Evolutionary conservation across 2,888 invertebrate genomes (phyloP), one percentile per base, ranked within the genome.

Genomic region (Pammene fasciana): DNA sequence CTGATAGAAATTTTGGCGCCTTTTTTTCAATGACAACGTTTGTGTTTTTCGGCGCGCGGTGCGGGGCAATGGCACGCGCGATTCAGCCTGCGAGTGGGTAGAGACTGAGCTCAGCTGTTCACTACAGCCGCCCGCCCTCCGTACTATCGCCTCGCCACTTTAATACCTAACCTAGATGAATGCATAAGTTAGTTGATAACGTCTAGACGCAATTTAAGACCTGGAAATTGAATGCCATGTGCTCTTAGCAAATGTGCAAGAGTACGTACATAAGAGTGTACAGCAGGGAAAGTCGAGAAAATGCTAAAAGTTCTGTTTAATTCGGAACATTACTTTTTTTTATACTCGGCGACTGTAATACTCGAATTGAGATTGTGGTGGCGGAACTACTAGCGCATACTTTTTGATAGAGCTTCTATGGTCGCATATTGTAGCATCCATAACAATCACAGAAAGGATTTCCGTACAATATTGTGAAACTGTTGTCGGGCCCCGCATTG

Each of bases 31-130:
- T 65, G 65, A 60, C 54, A 55, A 38, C 59, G 70, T 34, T 64
- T 68, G 43, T 65, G 54, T 48, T 70, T 60, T 70, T 70, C 45
- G 52, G 45, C 70, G 60, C 34, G 60, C 59, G 38, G 36, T 45
- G 11, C 14, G 59, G 46, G 70, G 34, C 59, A 10, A 68, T 11
- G 64, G 65, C 68, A 46, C 68, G 71, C 60, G 71, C 71, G 71
- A 36, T 65, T 65, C 71, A 65, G 65, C 54, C 68, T 50, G 46
- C 59, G 68, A 10, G 50, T 54, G 41, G 65, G 13, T 48, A 34
- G 43, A 60, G 65, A 71, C 71, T 71, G 67, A 71, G 65, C 71
- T 52, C 70, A 70, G 70, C 70, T 70, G 70, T 70, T 70, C 62
- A 60, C 65, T 70, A 68, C 68, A 59, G 70, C 70, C 70, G 65